Evolutionary conservation across 2,113 vertebrate genomes (phyloP).

Genomic region (Elephas maximus): DNA sequence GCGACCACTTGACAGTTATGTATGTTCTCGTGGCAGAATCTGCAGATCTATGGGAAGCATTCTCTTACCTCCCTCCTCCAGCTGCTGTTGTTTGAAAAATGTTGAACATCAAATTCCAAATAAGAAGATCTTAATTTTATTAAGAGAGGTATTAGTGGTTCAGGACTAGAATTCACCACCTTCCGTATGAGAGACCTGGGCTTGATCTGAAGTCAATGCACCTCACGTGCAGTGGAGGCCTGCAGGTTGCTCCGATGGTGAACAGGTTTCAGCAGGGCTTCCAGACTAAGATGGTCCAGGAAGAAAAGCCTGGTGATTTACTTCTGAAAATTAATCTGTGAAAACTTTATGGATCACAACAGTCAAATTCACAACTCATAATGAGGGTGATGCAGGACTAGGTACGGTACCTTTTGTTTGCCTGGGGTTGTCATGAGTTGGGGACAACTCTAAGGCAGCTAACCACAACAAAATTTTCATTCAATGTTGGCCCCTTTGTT

Average conservation of each 20-base stretch:
- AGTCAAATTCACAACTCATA: too few species aligned
- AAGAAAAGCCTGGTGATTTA: neutral
- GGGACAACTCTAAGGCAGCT: neutral
- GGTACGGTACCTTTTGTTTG: neutral
- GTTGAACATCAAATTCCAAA: neutral
- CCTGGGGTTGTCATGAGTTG: neutral
- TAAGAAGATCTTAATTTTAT: slow-evolving; percentile 8
- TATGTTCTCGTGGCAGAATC: neutral
- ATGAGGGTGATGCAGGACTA: too few species aligned
- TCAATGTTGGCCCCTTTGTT: neutral
- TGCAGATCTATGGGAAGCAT: neutral
- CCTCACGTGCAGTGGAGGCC: neutral
- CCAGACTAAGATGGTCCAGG: neutral
- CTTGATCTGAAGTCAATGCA: neutral
- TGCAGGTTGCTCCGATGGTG: neutral
- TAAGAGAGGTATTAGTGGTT: neutral
- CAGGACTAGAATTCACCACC: neutral
- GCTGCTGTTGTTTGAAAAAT: neutral
- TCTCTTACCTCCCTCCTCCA: neutral
- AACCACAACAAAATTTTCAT: neutral
- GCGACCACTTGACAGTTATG: neutral
- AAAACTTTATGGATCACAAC: neutral
- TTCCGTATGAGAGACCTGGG: neutral
- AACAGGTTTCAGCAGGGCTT: too few species aligned
- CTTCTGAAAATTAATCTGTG: neutral